These are phyloP conservation scores for Pica pica DNA, from an alignment of 2,113 vertebrate genomes.

Conservation along the genomic window DNA sequence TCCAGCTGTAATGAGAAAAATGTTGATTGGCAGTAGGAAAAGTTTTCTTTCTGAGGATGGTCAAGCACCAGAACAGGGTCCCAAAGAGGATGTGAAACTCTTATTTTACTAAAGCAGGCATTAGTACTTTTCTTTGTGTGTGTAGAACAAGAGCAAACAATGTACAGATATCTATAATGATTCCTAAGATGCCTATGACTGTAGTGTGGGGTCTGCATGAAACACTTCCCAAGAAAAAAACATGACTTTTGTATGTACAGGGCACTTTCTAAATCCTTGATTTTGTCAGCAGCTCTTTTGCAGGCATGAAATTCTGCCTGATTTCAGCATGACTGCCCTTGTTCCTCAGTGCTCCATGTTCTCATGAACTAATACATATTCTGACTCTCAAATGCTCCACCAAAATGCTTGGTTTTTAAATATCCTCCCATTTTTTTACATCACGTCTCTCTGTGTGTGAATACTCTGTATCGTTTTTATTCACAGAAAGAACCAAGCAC, in stretches of 20 bases:
- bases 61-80: background rate
- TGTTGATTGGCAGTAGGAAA: background rate
- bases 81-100: background rate
- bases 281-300: background rate
- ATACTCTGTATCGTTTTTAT: background rate
- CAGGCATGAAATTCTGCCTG: background rate
- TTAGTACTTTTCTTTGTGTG: background rate
- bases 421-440: background rate
- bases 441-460: no score
- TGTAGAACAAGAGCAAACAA: background rate
- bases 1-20: background rate
- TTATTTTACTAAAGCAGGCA: background rate
- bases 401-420: background rate
- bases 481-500: background rate
- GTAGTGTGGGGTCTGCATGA: fast-evolving
- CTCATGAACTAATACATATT: background rate
- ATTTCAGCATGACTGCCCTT: background rate
- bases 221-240: background rate
- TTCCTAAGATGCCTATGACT: background rate
- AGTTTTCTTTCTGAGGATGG: background rate
- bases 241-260: background rate
- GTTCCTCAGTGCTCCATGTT: background rate
- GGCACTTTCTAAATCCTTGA: background rate
- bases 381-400: background rate
- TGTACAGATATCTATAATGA: background rate